phyloP scores from a whole-genome alignment of 2,888 invertebrate genomes.

The Dasysyrphus albostriatus region DNA sequence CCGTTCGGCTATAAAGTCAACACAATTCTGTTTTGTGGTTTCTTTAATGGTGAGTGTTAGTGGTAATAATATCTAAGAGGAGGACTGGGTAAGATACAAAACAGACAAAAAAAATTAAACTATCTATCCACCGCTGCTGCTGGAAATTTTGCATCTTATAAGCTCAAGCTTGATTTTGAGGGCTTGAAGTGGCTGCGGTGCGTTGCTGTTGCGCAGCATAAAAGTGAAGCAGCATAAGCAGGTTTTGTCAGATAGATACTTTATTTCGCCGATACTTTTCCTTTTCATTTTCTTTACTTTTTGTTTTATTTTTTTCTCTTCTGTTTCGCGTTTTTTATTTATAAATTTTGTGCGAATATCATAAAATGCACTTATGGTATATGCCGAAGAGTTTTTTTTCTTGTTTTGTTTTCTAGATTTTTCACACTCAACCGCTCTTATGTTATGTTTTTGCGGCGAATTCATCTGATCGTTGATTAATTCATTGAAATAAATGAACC shows the following conservation, averaged over 20 bases:
- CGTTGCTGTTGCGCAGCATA: constrained; percentile 67
- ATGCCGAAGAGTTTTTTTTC: constrained; percentile 26
- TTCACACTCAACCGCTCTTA: constrained; percentile 27
- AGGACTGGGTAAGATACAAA: constrained; percentile 55
- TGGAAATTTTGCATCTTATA: constrained; percentile 66
- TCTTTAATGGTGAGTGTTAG: constrained; percentile 72
- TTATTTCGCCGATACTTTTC: constrained; percentile 71
- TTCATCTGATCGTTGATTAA: constrained; percentile 38
- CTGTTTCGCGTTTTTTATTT: constrained; percentile 28
- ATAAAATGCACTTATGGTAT: constrained; percentile 40
- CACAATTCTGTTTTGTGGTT: constrained; percentile 75
- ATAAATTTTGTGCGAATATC: constrained; percentile 40
- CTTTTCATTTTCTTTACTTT: constrained; percentile 56
- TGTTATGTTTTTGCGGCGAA: constrained; percentile 47
- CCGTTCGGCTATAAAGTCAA: constrained; percentile 74
- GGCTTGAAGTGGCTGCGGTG: constrained; percentile 17
- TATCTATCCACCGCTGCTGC: constrained; percentile 58
- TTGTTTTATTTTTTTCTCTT: constrained; percentile 7
- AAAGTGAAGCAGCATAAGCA: constrained; percentile 67
- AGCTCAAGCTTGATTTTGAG: constrained; percentile 17
- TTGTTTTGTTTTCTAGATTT: constrained; percentile 1
- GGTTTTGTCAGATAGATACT: constrained; percentile 52
- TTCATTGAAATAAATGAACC: constrained; percentile 31
- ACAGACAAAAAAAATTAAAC: constrained; percentile 18
- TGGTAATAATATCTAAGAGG: constrained; percentile 61